Evolutionary conservation across 1,140 invertebrate species (phyloP).

Genomic region (Luehdorfia chinensis): DNA sequence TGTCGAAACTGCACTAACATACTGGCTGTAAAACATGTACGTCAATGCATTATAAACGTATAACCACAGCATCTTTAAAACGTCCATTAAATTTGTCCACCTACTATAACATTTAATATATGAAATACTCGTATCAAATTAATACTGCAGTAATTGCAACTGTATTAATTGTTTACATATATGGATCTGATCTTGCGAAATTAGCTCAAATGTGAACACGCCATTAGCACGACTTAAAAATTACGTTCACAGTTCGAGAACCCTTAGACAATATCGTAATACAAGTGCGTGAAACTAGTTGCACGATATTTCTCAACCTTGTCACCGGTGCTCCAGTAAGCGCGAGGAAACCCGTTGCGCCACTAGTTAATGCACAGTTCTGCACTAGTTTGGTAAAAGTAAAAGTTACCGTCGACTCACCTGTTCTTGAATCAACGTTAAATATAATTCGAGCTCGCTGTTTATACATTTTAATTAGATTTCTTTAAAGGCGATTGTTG

Average conservation of each 20-base stretch:
- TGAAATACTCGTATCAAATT: too few species aligned
- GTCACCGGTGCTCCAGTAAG: constrained; percentile 60
- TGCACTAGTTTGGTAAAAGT: constrained; percentile 64
- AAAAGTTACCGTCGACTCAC: constrained; percentile 34
- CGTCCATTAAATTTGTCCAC: too few species aligned
- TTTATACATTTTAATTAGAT: too few species aligned
- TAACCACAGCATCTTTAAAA: too few species aligned
- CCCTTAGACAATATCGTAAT: too few species aligned
- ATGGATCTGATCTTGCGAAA: too few species aligned
- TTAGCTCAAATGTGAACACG: not conserved
- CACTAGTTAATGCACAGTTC: constrained; percentile 38
- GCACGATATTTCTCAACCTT: constrained; percentile 67
- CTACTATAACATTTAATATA: too few species aligned
- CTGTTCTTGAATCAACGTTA: constrained; percentile 8
- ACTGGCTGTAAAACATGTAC: not conserved
- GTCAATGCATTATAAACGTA: constrained; percentile 1
- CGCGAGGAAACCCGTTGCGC: constrained; percentile 45
- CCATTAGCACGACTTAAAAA: constrained; percentile 2
- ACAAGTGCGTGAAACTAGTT: constrained; percentile 33
- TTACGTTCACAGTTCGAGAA: not conserved
- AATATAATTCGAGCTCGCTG: too few species aligned
- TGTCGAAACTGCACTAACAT: constrained; percentile 28
- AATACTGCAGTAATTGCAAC: too few species aligned
- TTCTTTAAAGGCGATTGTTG: not conserved
- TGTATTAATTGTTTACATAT: too few species aligned